Conservation (phyloP, 2,113 vertebrate species). For the Pristiophorus japonicus region DNA sequence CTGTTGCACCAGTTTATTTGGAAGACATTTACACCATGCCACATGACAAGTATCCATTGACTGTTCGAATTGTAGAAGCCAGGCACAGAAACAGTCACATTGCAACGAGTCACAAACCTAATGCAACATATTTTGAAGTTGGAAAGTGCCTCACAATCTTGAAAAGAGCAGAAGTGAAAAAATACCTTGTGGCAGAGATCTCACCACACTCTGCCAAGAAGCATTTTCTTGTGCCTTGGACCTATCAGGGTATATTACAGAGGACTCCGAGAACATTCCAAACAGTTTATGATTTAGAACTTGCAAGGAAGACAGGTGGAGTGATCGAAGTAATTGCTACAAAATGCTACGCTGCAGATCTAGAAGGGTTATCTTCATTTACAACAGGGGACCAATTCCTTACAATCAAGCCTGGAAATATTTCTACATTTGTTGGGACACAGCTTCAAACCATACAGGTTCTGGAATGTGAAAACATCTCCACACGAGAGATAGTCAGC, state of each 20-base stretch:
- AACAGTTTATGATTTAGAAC: background rate
- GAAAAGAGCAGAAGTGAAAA: background rate
- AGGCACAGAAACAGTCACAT: background rate
- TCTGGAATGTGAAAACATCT: background rate
- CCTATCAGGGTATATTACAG: background rate
- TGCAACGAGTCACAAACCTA: background rate
- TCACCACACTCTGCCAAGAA: too few relatives aligned
- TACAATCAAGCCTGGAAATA: background rate
- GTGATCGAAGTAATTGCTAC: background rate
- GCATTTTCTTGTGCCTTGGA: background rate
- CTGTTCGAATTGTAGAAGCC: background rate
- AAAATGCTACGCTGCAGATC: background rate
- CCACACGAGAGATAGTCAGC: slow-evolving; percentile 7
- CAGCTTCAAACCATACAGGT: background rate
- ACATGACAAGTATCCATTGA: background rate
- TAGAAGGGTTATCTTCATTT: background rate
- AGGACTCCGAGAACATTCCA: background rate
- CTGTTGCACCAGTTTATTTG: background rate
- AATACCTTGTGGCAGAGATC: background rate
- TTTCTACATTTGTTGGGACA: background rate
- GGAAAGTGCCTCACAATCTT: background rate
- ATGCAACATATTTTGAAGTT: background rate
- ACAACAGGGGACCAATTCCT: slow-evolving; percentile 3
- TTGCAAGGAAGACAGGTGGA: background rate
- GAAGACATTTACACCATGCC: background rate